A percentile compares a stretch with the other conserved stretches of the same genome.
These are phyloP conservation scores for Eurytoma californica DNA, from an alignment of 2,888 invertebrate species.

Conservation along the genomic window DNA sequence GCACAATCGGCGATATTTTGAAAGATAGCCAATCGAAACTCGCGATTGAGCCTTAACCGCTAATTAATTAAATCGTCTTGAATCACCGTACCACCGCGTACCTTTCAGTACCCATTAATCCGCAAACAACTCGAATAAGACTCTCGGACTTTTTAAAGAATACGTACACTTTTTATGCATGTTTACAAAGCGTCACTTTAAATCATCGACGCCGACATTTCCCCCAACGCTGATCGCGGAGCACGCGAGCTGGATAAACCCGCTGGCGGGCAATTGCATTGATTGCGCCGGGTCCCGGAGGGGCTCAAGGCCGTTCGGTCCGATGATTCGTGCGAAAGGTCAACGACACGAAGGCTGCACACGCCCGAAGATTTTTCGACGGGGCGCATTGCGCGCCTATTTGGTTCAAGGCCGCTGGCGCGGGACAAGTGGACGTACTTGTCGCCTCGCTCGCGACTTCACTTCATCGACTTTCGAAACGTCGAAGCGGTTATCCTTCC, in stretches of 20 bases:
- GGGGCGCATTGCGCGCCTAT: slow-evolving; percentile 40
- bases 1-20: background rate
- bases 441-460: slow-evolving; percentile 37
- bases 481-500: slow-evolving; percentile 61
- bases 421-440: slow-evolving; percentile 57
- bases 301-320: no score
- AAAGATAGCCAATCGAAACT: background rate
- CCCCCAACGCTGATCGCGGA: background rate
- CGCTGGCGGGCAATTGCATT: background rate
- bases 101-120: background rate
- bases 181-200: slow-evolving; percentile 16
- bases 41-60: slow-evolving; percentile 1
- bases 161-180: background rate
- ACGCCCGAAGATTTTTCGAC: slow-evolving; percentile 19
- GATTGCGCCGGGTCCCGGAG: background rate
- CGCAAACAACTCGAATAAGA: background rate
- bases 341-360: slow-evolving; percentile 26
- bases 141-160: background rate
- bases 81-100: background rate
- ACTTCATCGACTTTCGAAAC: slow-evolving; percentile 65
- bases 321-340: slow-evolving; percentile 6
- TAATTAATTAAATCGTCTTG: slow-evolving; percentile 3
- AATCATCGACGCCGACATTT: background rate
- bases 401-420: slow-evolving; percentile 60
- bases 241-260: background rate